phyloP scores from a whole-genome alignment of 2,113 vertebrate species.

The Phylloscopus trochilus region DNA sequence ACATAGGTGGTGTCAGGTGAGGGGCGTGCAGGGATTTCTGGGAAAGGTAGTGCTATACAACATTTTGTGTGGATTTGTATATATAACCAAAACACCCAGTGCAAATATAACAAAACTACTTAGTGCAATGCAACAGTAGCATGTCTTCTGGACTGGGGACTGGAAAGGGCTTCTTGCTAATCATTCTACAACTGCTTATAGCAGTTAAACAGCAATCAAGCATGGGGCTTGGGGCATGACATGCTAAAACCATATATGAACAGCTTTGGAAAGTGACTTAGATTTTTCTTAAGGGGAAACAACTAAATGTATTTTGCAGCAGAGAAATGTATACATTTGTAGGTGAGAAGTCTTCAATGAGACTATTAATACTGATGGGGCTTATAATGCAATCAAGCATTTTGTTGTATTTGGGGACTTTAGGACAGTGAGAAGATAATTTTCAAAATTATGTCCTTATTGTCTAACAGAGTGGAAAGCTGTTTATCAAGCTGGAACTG shows the following conservation, averaged over 20 bases:
- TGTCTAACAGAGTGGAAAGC: background rate
- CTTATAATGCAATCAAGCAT: background rate
- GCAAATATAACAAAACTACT: too few species aligned
- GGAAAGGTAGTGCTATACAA: too few species aligned
- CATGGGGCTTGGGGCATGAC: background rate
- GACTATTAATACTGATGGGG: background rate
- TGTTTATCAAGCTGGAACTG: background rate
- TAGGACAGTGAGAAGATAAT: background rate
- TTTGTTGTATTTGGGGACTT: background rate
- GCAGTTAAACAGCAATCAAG: background rate
- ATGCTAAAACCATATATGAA: background rate
- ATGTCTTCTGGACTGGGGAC: background rate
- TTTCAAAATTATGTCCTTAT: background rate
- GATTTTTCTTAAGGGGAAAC: background rate
- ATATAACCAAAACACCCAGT: too few species aligned
- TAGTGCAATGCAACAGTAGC: background rate
- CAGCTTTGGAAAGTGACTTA: background rate
- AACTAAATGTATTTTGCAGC: background rate
- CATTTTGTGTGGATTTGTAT: too few species aligned
- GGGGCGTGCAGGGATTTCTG: too few species aligned
- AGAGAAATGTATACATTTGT: background rate
- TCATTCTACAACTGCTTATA: background rate
- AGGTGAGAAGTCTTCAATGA: background rate
- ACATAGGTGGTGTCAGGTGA: too few species aligned
- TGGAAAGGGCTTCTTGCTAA: background rate